Evolutionary conservation across 2,888 invertebrate genomes (phyloP).

Genomic region (Andrena chrysosceles): DNA sequence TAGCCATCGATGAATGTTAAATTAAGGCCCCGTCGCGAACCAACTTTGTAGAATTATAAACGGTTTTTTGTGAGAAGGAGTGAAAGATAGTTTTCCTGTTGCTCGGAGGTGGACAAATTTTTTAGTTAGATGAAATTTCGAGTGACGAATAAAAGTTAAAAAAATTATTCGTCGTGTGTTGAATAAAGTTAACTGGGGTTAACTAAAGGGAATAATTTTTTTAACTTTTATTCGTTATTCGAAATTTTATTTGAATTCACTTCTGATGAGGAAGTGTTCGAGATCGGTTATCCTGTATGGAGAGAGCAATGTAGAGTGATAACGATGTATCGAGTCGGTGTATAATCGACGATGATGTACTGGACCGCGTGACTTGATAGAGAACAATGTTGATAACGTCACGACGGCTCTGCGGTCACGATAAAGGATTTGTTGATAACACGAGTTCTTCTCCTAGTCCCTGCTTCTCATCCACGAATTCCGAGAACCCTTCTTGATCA

Average conservation of each 20-base stretch:
- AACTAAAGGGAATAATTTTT: no score
- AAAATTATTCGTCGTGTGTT: no score
- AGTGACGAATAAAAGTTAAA: no score
- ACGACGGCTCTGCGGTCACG: slow-evolving; percentile 61
- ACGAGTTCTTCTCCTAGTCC: slow-evolving; percentile 20
- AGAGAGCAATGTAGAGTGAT: no score
- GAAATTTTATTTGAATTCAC: no score
- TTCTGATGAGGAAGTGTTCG: no score
- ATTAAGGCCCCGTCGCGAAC: slow-evolving; percentile 65
- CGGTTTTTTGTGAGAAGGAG: slow-evolving; percentile 66
- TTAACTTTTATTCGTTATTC: no score
- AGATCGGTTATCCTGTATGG: no score
- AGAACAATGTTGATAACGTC: slow-evolving; percentile 36
- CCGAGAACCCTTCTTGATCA: slow-evolving; percentile 29
- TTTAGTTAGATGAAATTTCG: no score
- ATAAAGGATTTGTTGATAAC: slow-evolving; percentile 52
- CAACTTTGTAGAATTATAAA: slow-evolving; percentile 69
- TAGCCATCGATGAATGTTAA: slow-evolving; percentile 72
- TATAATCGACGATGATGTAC: no score
- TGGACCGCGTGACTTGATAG: not conserved
- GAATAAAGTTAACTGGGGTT: no score
- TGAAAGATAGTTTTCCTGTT: not conserved
- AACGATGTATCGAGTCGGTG: no score
- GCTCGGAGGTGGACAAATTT: not conserved
- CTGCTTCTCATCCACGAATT: slow-evolving; percentile 26